Conservation (phyloP, 2,797 vertebrate genomes). For the Takifugu rubripes region DNA sequence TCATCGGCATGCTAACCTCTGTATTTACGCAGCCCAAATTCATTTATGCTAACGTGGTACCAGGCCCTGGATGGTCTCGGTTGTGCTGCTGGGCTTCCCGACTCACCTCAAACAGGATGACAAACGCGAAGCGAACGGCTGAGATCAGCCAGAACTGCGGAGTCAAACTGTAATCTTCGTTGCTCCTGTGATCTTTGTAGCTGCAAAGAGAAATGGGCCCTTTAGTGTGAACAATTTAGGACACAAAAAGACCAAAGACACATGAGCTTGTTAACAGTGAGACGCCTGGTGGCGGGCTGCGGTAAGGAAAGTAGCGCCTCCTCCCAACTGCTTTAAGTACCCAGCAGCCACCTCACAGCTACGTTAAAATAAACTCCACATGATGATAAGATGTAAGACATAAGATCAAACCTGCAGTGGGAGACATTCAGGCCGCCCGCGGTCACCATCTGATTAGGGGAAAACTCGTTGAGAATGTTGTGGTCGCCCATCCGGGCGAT, state of each 20-base stretch:
- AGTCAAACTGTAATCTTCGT: slow-evolving; percentile 76
- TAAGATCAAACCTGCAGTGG: slow-evolving; percentile 82
- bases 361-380: not conserved
- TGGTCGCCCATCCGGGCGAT: slow-evolving; percentile 70
- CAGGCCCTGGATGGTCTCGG: too few relatives aligned
- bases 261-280: too few relatives aligned
- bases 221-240: not conserved
- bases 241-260: too few relatives aligned
- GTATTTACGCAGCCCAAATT: not conserved
- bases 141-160: slow-evolving; percentile 90
- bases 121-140: slow-evolving; percentile 86
- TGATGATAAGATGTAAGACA: slow-evolving; percentile 9
- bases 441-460: slow-evolving; percentile 25
- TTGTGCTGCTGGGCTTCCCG: not conserved
- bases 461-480: slow-evolving; percentile 51
- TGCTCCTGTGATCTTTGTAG: slow-evolving; percentile 87
- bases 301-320: too few relatives aligned
- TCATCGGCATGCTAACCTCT: not conserved
- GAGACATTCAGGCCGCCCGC: slow-evolving; percentile 53
- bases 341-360: too few relatives aligned
- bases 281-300: too few relatives aligned
- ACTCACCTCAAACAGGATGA: slow-evolving; percentile 90
- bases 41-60: too few relatives aligned
- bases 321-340: too few relatives aligned
- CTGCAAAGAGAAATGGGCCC: slow-evolving; percentile 56